These are phyloP conservation scores for Parazoanthus swiftii DNA, from an alignment of 92 coral and sea anemone genomes.

Conservation along the genomic window DNA sequence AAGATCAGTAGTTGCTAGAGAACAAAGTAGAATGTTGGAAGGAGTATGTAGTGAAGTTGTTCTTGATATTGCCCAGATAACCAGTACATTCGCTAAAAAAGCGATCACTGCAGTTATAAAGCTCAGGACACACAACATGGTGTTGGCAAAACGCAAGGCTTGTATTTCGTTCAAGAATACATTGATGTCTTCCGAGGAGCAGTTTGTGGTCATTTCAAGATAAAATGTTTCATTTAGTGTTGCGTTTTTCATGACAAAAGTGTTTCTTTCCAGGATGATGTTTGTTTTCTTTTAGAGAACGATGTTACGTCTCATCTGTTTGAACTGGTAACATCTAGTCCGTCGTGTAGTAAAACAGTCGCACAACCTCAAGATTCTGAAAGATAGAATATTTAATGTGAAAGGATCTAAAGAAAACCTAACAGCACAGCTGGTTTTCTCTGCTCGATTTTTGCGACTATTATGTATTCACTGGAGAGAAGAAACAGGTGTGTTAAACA, in stretches of 20 bases:
- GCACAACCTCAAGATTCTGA: too few relatives aligned
- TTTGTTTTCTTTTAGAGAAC: too few relatives aligned
- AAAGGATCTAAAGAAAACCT: background rate
- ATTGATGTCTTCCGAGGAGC: background rate
- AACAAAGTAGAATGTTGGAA: slow-evolving; percentile 38
- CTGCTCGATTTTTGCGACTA: too few relatives aligned
- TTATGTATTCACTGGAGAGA: background rate
- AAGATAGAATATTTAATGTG: background rate
- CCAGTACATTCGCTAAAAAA: slow-evolving; percentile 31
- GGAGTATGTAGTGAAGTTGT: slow-evolving; percentile 30
- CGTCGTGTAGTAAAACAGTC: background rate
- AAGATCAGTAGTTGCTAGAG: slow-evolving; percentile 32
- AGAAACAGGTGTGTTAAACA: background rate
- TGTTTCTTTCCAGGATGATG: background rate
- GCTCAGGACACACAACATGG: background rate
- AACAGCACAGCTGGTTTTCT: too few relatives aligned
- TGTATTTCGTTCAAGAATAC: background rate
- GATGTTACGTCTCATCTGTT: background rate
- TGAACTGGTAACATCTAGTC: background rate
- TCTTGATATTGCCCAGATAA: slow-evolving; percentile 36
- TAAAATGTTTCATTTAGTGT: background rate
- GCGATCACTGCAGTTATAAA: slow-evolving; percentile 8
- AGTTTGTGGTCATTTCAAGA: background rate
- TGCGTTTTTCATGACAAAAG: background rate
- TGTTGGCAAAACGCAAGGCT: background rate